These are phyloP conservation scores for Euborellia annulipes DNA, from an alignment of 1,140 invertebrate species.

Conservation along the genomic window DNA sequence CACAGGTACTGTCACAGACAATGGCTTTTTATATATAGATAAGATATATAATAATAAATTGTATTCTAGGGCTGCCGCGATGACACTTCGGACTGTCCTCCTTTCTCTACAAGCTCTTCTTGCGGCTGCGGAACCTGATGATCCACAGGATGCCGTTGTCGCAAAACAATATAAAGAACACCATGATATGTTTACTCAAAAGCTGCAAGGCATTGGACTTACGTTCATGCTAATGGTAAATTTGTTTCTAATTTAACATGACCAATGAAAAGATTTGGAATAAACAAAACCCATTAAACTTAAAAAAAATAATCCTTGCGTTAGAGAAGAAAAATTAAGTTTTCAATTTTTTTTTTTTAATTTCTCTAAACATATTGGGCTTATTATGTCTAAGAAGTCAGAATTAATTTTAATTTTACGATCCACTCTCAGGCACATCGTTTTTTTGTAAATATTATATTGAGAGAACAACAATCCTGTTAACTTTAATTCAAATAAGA, in stretches of 20 bases:
- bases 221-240: constrained; percentile 75
- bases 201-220: constrained; percentile 91
- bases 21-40: too few relatives aligned
- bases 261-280: background rate
- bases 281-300: background rate
- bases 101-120: constrained; percentile 84
- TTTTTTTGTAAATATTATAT: too few relatives aligned
- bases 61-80: constrained; percentile 77
- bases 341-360: constrained; percentile 4
- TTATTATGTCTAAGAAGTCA: background rate
- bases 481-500: too few relatives aligned
- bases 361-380: constrained; percentile 2
- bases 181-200: constrained; percentile 66
- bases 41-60: constrained; percentile 4
- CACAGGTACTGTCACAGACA: too few relatives aligned
- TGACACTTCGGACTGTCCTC: constrained; percentile 91
- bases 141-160: constrained; percentile 94
- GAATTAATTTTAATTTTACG: too few relatives aligned
- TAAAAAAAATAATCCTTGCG: background rate
- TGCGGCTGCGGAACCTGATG: constrained; percentile 86
- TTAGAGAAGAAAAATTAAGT: background rate
- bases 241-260: constrained; percentile 3
- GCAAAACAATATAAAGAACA: constrained; percentile 91
- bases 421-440: too few relatives aligned
- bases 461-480: too few relatives aligned